Conservation (phyloP, 1,140 invertebrate species). For the Drosophila obscura region DNA sequence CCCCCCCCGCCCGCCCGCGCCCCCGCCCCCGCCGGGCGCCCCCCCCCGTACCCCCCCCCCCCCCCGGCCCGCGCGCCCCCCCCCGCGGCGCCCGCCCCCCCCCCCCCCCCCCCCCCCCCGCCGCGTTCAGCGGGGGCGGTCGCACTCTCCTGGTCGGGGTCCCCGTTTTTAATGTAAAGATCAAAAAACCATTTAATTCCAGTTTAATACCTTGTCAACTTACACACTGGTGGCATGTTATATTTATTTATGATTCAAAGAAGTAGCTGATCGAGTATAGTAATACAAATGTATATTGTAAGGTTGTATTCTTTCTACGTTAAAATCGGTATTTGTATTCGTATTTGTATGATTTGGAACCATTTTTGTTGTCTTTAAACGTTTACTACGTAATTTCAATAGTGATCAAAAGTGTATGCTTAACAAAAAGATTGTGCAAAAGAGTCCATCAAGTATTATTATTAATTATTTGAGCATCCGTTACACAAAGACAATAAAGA, state of each 20-base stretch:
- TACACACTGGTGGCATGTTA: constrained; percentile 34
- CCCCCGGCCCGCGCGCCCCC: too few relatives aligned
- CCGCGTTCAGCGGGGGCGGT: too few relatives aligned
- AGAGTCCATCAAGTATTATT: neutral
- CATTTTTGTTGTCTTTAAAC: constrained; percentile 42
- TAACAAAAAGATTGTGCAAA: neutral
- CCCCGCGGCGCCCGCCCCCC: too few relatives aligned
- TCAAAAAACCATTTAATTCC: constrained; percentile 36
- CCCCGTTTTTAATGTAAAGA: constrained; percentile 54
- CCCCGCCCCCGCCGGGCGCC: too few relatives aligned
- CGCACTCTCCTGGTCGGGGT: too few relatives aligned
- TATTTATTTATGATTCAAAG: constrained; percentile 32
- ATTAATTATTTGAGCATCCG: constrained; percentile 47
- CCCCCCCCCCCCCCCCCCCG: too few relatives aligned
- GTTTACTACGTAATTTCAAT: constrained; percentile 29
- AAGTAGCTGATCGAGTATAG: constrained; percentile 34
- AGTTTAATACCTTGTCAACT: constrained; percentile 52
- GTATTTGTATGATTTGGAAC: constrained; percentile 53
- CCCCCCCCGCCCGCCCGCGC: too few relatives aligned
- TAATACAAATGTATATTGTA: constrained; percentile 4
- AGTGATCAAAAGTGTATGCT: constrained; percentile 25
- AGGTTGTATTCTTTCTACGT: constrained; percentile 41
- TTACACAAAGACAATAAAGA: constrained; percentile 17
- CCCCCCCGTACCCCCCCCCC: too few relatives aligned
- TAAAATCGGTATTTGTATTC: constrained; percentile 63